A percentile compares a stretch with the other conserved stretches of the same genome.
Evolutionary conservation across 2,797 vertebrate species (phyloP).

Genomic region (Lepus oiostolus): DNA sequence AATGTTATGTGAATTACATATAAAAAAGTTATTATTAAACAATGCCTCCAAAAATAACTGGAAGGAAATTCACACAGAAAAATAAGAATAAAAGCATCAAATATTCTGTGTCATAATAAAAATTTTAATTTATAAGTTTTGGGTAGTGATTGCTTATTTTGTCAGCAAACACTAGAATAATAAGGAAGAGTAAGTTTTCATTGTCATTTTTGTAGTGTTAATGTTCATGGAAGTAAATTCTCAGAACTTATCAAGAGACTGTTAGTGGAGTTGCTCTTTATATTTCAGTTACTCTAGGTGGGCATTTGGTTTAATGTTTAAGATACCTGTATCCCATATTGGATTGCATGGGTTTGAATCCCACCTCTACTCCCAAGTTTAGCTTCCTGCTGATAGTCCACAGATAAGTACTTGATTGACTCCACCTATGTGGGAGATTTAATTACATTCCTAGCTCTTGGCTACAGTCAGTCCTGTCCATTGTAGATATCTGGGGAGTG

Average conservation of each 20-base stretch:
- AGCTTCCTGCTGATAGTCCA: too few relatives aligned
- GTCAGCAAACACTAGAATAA: neutral
- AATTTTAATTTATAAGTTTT: neutral
- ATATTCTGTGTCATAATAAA: neutral
- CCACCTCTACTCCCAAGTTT: too few relatives aligned
- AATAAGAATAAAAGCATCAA: neutral
- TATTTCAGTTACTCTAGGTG: neutral
- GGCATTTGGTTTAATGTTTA: too few relatives aligned
- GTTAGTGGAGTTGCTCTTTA: neutral
- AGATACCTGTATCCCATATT: too few relatives aligned
- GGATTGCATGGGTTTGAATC: too few relatives aligned
- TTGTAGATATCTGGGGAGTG: too few relatives aligned
- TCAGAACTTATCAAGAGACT: neutral
- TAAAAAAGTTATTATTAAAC: neutral
- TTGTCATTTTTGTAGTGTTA: neutral
- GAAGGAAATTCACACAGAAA: neutral
- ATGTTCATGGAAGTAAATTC: neutral
- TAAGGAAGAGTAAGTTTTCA: neutral
- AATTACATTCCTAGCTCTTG: too few relatives aligned
- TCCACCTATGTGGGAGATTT: too few relatives aligned
- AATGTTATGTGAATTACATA: neutral
- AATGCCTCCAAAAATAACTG: neutral
- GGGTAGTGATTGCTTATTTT: conserved; percentile 1
- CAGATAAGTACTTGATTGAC: too few relatives aligned
- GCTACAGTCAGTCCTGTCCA: too few relatives aligned